A percentile compares a stretch with the other conserved stretches of the same genome.
Evolutionary conservation across 2,888 invertebrate genomes (phyloP).

Genomic region (Sceliomorpha sp.): DNA sequence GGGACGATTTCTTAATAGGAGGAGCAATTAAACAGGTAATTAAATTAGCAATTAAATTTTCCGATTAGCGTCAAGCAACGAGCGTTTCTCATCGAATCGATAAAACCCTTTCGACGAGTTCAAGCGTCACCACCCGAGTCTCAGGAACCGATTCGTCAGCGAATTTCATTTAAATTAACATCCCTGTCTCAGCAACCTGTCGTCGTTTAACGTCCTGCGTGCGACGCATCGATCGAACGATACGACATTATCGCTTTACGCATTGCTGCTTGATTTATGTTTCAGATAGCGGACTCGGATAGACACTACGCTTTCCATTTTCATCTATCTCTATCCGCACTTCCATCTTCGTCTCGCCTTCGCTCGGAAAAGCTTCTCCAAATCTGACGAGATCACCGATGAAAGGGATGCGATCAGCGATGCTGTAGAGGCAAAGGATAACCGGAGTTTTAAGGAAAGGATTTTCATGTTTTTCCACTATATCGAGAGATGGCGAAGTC

Average conservation of each 20-base stretch:
- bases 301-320: slow-evolving; percentile 48
- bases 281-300: slow-evolving; percentile 57
- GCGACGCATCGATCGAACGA: slow-evolving; percentile 47
- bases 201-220: slow-evolving; percentile 23
- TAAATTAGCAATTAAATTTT: slow-evolving; percentile 1
- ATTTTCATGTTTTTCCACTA: slow-evolving; percentile 40
- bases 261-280: slow-evolving; percentile 63
- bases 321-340: slow-evolving; percentile 28
- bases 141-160: slow-evolving; percentile 6
- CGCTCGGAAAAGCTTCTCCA: slow-evolving; percentile 34
- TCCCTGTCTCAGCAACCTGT: slow-evolving; percentile 1
- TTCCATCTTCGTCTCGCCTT: slow-evolving; percentile 22
- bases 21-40: not conserved
- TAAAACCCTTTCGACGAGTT: slow-evolving; percentile 3
- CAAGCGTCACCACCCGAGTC: not conserved
- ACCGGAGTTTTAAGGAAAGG: slow-evolving; percentile 42
- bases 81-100: slow-evolving; percentile 1
- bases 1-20: not conserved
- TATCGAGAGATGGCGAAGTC: slow-evolving; percentile 5
- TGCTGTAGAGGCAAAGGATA: slow-evolving; percentile 28
- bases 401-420: slow-evolving; percentile 47
- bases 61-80: not conserved
- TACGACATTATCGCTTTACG: slow-evolving; percentile 61
- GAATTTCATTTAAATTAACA: slow-evolving; percentile 15
- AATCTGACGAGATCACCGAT: slow-evolving; percentile 51